Percentiles rank a stretch among this genome's conserved stretches.
These are phyloP conservation scores for Pangasianodon gigas DNA, from an alignment of 2,113 vertebrate species.

Conservation along the genomic window DNA sequence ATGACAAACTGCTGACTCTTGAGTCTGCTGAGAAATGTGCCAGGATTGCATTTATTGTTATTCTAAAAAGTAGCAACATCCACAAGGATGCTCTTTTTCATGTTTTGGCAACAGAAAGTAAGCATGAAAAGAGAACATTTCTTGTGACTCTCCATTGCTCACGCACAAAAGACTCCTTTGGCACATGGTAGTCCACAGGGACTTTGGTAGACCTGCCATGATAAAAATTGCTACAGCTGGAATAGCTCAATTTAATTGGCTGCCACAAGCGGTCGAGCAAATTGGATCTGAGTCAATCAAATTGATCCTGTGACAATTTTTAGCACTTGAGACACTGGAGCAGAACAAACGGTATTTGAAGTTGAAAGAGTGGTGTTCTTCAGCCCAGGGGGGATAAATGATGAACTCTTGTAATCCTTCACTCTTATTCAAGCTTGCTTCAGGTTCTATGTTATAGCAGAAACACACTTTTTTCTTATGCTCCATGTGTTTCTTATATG, in stretches of 20 bases:
- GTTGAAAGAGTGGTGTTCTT: slow-evolving; percentile 34
- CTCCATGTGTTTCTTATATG: background rate
- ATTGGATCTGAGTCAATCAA: slow-evolving; percentile 53
- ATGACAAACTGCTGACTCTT: background rate
- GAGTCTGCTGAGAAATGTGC: background rate
- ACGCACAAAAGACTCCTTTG: slow-evolving; percentile 15
- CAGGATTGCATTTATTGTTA: background rate
- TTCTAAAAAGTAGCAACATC: background rate
- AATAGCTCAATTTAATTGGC: slow-evolving; percentile 61
- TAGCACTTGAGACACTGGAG: slow-evolving; percentile 44
- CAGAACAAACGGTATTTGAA: slow-evolving; percentile 41
- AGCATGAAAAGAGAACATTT: background rate
- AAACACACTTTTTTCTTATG: background rate
- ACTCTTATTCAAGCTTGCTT: slow-evolving; percentile 37
- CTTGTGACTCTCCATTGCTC: slow-evolving; percentile 18
- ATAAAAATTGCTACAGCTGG: slow-evolving; percentile 45
- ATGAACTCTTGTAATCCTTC: slow-evolving; percentile 44
- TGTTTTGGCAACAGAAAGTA: background rate
- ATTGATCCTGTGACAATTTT: slow-evolving; percentile 57
- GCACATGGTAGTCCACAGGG: slow-evolving; percentile 24
- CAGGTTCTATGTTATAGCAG: slow-evolving; percentile 1
- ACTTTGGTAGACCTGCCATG: slow-evolving; percentile 46
- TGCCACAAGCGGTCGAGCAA: slow-evolving; percentile 54
- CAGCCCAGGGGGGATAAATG: slow-evolving; percentile 32
- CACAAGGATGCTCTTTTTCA: slow-evolving; percentile 1